These are phyloP conservation scores for Sander lucioperca DNA, from an alignment of 2,113 vertebrate species.

Conservation along the genomic window DNA sequence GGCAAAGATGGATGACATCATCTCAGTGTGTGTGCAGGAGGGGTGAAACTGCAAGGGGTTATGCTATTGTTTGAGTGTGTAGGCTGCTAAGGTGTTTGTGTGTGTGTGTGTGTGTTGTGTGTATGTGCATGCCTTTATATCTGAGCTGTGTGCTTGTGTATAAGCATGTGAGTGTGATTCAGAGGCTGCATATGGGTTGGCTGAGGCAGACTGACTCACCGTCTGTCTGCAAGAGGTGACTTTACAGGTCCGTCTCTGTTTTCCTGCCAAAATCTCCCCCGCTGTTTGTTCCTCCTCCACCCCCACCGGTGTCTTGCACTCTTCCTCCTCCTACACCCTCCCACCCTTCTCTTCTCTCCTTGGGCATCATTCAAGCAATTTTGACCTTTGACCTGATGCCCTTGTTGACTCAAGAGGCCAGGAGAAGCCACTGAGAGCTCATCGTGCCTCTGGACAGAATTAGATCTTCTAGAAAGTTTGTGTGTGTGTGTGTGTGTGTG, in stretches of 20 bases:
- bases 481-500: neutral
- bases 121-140: conserved; percentile 33
- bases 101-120: neutral
- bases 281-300: conserved; percentile 49
- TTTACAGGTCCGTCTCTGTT: conserved; percentile 57
- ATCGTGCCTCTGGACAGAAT: conserved; percentile 62
- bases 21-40: conserved; percentile 30
- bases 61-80: conserved; percentile 34
- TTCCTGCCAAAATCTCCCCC: conserved; percentile 72
- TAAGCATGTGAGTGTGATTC: conserved; percentile 59
- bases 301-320: conserved; percentile 28
- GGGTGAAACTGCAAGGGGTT: conserved; percentile 6
- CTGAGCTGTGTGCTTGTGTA: conserved; percentile 9
- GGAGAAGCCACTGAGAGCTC: conserved; percentile 60
- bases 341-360: conserved; percentile 36
- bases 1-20: conserved; percentile 68
- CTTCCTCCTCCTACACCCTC: neutral
- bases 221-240: conserved; percentile 57
- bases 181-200: neutral
- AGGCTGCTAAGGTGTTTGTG: conserved; percentile 15
- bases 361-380: conserved; percentile 68
- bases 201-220: conserved; percentile 69
- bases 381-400: conserved; percentile 71
- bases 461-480: conserved; percentile 24
- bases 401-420: conserved; percentile 76